Evolutionary conservation across 2,113 vertebrate genomes (phyloP), one percentile per base, ranked within the genome.

Genomic region (Thunnus maccoyii): DNA sequence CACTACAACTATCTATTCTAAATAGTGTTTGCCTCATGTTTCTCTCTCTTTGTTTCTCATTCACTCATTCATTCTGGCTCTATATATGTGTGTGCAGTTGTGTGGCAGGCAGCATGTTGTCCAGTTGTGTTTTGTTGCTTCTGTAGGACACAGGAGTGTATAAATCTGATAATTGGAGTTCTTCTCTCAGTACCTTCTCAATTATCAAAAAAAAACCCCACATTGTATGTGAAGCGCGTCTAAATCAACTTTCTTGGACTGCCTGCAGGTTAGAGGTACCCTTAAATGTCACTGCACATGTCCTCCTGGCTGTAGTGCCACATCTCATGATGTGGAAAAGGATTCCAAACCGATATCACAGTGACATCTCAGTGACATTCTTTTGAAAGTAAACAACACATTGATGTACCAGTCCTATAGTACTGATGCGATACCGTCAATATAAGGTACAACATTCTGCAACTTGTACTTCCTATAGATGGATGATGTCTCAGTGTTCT

Each of bases 271-370:
- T 61, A 41, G 10, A 44, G 17, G 14, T 47, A 56, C 1, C 46
- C 27, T 52, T 72, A 51, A 86, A 81, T 66, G 58, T 64, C 68
- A 76, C 54, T n/a, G 46, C 17, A 3, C 27, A 55, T 60, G 69
- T 57, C 11, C 17, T 71, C 44, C 6, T 22, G 16, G 11, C 58
- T 47, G 51, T 36, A 17, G 18, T 5, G 3, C 12, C 18, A 64
- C 25, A 47, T n/a, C 13, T 54, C 17, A 55, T 3, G 36, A 71
- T 32, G 27, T 44, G 13, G 32, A 64, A 52, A 64, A 5, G 27
- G n/a, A 36, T 41, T 47, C 16, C 9, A 55, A 30, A 27, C 10
- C 14, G 15, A 68, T 68, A 62, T 48, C 9, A 18, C 47, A 51
- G 13, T 56, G 7, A 13, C 58, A 66, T 62, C 41, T 44, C 3